Evolutionary conservation across 2,113 vertebrate genomes (phyloP), one percentile per base, ranked within the genome.

Genomic region (Myrmophylax atrothorax): DNA sequence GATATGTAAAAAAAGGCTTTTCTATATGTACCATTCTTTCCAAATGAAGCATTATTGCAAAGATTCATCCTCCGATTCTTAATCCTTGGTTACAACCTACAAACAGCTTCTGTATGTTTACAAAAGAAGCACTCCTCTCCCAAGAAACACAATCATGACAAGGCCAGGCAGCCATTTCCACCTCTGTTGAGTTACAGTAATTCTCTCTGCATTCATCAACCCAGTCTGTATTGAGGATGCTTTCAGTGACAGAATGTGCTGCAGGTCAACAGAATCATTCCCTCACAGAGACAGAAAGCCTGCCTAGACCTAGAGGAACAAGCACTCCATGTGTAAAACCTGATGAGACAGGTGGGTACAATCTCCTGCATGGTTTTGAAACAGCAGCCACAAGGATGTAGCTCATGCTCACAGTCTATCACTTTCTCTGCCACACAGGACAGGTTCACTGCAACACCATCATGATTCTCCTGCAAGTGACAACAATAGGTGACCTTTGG

Each of bases 41-140:
- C 78, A 87, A 83, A 64, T 37, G 35, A 94, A 88, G 79, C 42
- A n/a, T 67, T 67, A 70, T 37, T 7, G 1, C 87, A 80, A 84
- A 83, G 50, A 55, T 47, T 89, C 70, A 53, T 85, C 14, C 87
- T 89, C 63, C 47, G 72, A 50, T 83, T 85, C 75, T 49, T 86
- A 78, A 90, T 85, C 85, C 38, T 66, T 42, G 68, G 84, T 84
- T 89, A 83, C 50, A 94, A 59, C 75, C 67, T 87, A 88, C 90
- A 87, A 89, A 90, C 79, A 90, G 70, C 72, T 96, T 81, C 87
- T 82, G 70, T 66, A 66, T 63, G 59, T 88, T 93, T 91, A 90
- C 16, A 79, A 77, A 90, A 72, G 87, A 60, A 78, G 46, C 50
- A 38, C 37, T 83, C 18, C 35, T 79, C 46, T 64, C 72, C 83